Evolutionary conservation across 2,888 invertebrate species (phyloP).

Genomic region (Abscondita cerata): DNA sequence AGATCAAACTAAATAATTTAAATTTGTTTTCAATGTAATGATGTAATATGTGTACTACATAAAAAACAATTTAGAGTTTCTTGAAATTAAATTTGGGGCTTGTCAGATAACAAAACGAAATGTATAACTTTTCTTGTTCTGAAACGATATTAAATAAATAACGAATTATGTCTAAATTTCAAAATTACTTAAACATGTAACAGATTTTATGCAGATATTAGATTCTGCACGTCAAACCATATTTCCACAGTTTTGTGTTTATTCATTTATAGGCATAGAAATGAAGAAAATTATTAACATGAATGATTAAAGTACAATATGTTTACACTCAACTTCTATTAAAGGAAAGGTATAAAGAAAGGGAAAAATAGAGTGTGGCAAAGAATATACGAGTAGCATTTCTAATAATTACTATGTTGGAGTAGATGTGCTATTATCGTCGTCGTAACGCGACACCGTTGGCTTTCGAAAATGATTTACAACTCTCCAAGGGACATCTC

Average conservation of each 20-base stretch:
- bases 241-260: conserved; percentile 4
- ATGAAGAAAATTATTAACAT: too few species aligned
- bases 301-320: too few species aligned
- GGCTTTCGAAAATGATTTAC: conserved; percentile 43
- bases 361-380: too few species aligned
- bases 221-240: conserved; percentile 4
- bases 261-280: too few species aligned
- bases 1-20: conserved; percentile 7
- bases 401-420: conserved; percentile 11
- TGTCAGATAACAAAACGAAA: not conserved
- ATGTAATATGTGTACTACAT: not conserved
- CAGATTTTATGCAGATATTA: too few species aligned
- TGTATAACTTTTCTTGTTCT: not conserved
- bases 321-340: too few species aligned
- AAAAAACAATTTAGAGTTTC: conserved; percentile 1
- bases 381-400: too few species aligned
- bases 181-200: too few species aligned
- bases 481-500: conserved; percentile 38
- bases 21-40: conserved; percentile 4
- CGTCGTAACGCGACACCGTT: conserved; percentile 41
- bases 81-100: not conserved
- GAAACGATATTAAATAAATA: too few species aligned
- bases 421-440: conserved; percentile 40
- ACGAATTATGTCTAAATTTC: too few species aligned
- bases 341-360: too few species aligned